phyloP scores from a whole-genome alignment of 2,797 vertebrate genomes.

The Rhabdomys pumilio region DNA sequence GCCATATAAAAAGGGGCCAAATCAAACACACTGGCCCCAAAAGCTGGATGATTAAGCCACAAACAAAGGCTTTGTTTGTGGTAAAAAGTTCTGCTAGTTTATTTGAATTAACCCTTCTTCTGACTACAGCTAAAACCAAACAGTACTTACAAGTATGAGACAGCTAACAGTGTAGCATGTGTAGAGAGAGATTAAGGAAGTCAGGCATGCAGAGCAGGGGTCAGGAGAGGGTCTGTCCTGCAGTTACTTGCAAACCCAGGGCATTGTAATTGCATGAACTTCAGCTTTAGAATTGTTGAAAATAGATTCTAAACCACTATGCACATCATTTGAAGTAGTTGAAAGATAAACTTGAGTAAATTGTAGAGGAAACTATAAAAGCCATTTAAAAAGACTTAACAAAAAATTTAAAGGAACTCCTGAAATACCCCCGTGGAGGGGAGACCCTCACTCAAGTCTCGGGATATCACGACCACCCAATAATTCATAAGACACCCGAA shows the following conservation, averaged over 20 bases:
- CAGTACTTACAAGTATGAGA: background rate
- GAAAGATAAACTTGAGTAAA: conserved; percentile 47
- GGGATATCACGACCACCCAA: too few species aligned
- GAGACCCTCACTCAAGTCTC: too few species aligned
- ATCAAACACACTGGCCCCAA: background rate
- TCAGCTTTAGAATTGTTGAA: conserved; percentile 1
- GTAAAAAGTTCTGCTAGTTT: background rate
- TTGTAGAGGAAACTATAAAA: background rate
- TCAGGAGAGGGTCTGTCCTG: background rate
- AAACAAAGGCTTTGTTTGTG: conserved; percentile 23
- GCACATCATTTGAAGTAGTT: background rate
- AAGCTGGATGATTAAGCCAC: conserved; percentile 19
- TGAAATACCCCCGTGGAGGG: too few species aligned
- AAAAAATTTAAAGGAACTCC: background rate
- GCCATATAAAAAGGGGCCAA: background rate
- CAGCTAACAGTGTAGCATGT: background rate
- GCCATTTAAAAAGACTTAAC: background rate
- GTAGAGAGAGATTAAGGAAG: background rate
- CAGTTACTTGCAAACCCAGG: background rate
- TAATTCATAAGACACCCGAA: too few species aligned
- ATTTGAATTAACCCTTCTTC: background rate
- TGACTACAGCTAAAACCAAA: background rate
- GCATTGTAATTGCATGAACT: background rate
- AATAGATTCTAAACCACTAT: conserved; percentile 15
- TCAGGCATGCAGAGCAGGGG: too few species aligned